Evolutionary conservation across 2,888 invertebrate genomes (phyloP), one percentile per base, ranked within the genome.

Genomic region (Dendrolimus houi): DNA sequence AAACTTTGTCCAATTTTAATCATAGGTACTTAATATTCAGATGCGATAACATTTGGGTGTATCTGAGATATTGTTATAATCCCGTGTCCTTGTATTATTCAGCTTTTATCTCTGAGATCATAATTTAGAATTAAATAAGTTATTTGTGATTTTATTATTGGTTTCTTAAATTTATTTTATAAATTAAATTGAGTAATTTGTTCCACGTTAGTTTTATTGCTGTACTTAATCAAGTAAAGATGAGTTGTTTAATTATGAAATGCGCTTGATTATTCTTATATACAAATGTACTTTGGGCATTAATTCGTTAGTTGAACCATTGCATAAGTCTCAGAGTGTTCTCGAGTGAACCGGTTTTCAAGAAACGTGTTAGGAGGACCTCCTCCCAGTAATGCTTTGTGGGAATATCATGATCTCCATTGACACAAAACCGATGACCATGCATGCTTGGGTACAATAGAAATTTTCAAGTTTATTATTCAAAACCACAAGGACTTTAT

Each of bases 331-430:
- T 72, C 77, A 69, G 66, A 79, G 76, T 79, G 74, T 78, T 79
- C 75, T 67, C 73, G 72, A 74, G 64, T 79, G 79, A 85, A 89
- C 89, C 89, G 89, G 89, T 90, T 89, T 83, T 67, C 63, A 75
- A 77, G 81, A 85, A 87, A 87, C 88, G 83, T 86, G 87, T 88
- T 86, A 87, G 86, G 85, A 84, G 86, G 86, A 85, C 85, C 79
- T 83, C 79, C 68, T 76, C 74, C n/a, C n/a, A n/a, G n/a, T n/a
- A n/a, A n/a, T n/a, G n/a, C n/a, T n/a, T n/a, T 70, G 29, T 62
- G 72, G 72, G 72, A 47, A 47, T 47, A 69, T 71, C 29, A 29
- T 29, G 29, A 6, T 29, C 6, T 29, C 29, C 29, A 29, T 29
- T 29, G 29, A 29, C 29, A 3, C 6, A 29, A 6, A 29, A 29